phyloP scores from a whole-genome alignment of 2,888 invertebrate species.

The Cetonia aurata region DNA sequence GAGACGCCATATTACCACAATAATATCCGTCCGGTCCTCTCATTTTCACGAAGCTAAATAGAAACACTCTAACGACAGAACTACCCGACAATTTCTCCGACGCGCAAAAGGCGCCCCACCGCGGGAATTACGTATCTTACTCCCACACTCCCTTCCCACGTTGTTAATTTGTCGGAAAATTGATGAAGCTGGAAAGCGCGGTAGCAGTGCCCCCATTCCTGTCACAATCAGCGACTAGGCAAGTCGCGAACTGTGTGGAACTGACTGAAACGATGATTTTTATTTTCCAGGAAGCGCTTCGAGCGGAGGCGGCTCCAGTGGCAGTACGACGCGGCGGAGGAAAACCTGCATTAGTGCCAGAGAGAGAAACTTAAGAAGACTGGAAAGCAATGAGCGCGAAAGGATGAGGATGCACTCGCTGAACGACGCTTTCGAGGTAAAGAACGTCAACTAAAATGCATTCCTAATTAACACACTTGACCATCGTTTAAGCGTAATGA shows the following conservation, averaged over 20 bases:
- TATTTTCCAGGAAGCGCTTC: slow-evolving; percentile 63
- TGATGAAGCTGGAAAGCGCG: slow-evolving; percentile 8
- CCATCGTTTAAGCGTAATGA: not conserved
- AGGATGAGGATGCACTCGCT: slow-evolving; percentile 85
- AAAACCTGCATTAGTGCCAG: slow-evolving; percentile 75
- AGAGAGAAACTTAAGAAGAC: slow-evolving; percentile 78
- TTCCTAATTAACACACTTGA: not conserved
- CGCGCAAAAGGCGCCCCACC: no score
- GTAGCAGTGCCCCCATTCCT: slow-evolving; percentile 6
- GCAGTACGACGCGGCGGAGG: slow-evolving; percentile 67
- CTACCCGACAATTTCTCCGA: no score
- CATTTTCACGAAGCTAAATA: no score
- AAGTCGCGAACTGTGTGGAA: not conserved
- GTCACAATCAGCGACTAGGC: slow-evolving; percentile 10
- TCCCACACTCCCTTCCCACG: no score
- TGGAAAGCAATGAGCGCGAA: slow-evolving; percentile 84
- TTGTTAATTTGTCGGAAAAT: slow-evolving; percentile 25
- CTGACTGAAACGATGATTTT: slow-evolving; percentile 29
- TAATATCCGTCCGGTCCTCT: no score
- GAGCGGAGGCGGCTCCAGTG: slow-evolving; percentile 65
- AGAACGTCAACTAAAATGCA: not conserved
- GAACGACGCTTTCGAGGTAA: slow-evolving; percentile 83
- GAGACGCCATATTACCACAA: no score
- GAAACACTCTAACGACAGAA: no score
- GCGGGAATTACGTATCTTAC: no score